These are phyloP conservation scores for Apodemus agrarius DNA, from an alignment of 2,797 vertebrate species.

Conservation along the genomic window DNA sequence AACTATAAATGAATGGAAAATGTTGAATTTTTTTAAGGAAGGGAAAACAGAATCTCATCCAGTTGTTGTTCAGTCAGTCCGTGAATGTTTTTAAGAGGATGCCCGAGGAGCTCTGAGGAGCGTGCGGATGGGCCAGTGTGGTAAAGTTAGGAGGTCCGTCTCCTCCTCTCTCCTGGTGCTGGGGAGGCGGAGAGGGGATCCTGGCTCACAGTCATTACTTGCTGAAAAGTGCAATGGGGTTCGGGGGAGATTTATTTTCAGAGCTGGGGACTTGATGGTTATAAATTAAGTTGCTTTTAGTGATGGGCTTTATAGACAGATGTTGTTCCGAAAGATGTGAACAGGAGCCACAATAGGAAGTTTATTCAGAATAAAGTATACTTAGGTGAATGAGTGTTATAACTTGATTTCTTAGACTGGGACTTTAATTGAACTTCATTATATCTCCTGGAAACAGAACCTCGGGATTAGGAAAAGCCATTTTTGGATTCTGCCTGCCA, in stretches of 20 bases:
- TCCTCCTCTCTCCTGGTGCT: background rate
- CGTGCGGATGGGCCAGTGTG: background rate
- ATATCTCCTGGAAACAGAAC: constrained; percentile 68
- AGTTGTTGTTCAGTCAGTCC: constrained; percentile 87
- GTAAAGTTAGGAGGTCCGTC: background rate
- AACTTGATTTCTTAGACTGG: constrained; percentile 80
- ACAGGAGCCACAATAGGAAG: constrained; percentile 76
- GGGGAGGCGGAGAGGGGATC: constrained; percentile 8
- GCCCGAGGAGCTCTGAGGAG: constrained; percentile 72
- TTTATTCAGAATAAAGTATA: constrained; percentile 70
- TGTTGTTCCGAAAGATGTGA: constrained; percentile 81
- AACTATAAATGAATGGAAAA: constrained; percentile 85
- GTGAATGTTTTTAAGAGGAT: constrained; percentile 81
- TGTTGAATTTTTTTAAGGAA: constrained; percentile 74
- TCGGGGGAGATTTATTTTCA: constrained; percentile 80
- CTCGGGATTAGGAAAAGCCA: constrained; percentile 79
- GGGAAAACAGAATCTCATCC: constrained; percentile 79
- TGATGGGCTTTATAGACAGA: constrained; percentile 76
- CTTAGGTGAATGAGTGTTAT: constrained; percentile 64
- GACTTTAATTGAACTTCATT: constrained; percentile 73
- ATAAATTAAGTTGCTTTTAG: constrained; percentile 77
- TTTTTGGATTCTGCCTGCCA: constrained; percentile 84
- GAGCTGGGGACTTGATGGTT: constrained; percentile 79
- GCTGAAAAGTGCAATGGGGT: constrained; percentile 86
- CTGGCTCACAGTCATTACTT: constrained; percentile 65